phyloP scores from a whole-genome alignment of 1,140 invertebrate species.

The Apis cerana region DNA sequence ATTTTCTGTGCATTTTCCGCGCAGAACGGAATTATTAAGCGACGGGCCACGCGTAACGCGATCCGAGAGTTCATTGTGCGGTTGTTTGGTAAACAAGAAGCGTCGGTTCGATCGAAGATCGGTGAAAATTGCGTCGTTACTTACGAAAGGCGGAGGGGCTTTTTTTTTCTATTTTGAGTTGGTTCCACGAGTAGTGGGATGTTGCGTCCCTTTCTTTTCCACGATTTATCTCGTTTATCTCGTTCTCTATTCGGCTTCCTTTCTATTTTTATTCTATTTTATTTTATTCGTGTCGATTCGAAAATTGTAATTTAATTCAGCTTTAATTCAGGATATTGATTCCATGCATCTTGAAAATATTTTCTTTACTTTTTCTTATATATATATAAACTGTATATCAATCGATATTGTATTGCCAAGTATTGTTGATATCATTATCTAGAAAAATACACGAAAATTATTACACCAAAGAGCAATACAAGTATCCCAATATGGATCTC shows the following conservation, averaged over 20 bases:
- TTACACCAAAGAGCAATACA: no score
- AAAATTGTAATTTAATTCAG: no score
- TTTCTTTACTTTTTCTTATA: no score
- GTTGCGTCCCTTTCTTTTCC: neutral
- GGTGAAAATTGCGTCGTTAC: conserved; percentile 26
- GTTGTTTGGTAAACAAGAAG: conserved; percentile 15
- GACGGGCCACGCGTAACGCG: conserved; percentile 21
- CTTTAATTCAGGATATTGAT: no score
- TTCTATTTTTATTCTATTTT: no score
- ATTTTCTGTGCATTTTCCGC: conserved; percentile 31
- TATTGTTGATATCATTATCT: no score
- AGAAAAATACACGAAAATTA: no score
- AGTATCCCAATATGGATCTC: no score
- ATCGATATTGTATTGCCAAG: no score
- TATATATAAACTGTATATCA: no score
- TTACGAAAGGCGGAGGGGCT: conserved; percentile 1
- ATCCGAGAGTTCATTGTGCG: neutral
- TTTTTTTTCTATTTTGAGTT: neutral
- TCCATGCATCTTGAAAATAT: no score
- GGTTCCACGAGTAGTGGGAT: neutral
- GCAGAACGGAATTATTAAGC: conserved; percentile 29
- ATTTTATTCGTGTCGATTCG: no score
- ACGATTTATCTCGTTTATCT: neutral
- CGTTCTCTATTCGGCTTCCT: neutral
- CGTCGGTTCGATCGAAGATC: conserved; percentile 1